phyloP scores from a whole-genome alignment of 2,113 vertebrate genomes.

The Pao palembangensis region DNA sequence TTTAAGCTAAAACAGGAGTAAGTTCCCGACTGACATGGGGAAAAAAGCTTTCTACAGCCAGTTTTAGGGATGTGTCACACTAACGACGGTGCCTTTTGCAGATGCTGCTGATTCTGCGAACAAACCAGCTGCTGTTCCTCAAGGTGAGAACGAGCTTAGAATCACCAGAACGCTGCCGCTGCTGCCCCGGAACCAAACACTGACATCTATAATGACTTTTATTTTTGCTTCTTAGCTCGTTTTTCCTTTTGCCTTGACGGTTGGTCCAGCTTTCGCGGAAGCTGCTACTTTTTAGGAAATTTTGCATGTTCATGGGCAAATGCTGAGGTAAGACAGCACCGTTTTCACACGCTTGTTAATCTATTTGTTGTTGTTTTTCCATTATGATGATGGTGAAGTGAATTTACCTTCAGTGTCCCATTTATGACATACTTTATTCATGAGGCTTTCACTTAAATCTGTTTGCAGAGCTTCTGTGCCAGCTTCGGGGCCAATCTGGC shows the following conservation, averaged over 20 bases:
- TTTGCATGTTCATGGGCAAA: background rate
- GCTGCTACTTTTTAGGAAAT: constrained; percentile 25
- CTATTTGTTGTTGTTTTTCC: too few relatives aligned
- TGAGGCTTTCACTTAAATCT: background rate
- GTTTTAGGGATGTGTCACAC: background rate
- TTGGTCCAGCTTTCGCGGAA: constrained; percentile 13
- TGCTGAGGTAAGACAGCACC: constrained; percentile 23
- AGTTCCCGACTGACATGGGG: too few relatives aligned
- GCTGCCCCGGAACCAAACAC: background rate
- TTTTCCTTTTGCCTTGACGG: constrained; percentile 16
- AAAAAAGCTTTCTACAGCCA: background rate
- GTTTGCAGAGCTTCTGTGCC: constrained; percentile 17
- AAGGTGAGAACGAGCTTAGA: constrained; percentile 4
- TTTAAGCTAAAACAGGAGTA: too few relatives aligned
- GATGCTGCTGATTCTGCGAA: background rate
- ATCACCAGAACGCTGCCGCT: background rate
- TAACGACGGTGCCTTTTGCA: background rate
- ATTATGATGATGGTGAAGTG: background rate
- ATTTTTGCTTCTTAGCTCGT: constrained; percentile 2
- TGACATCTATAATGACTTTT: background rate
- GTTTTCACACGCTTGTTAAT: background rate
- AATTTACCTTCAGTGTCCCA: too few relatives aligned
- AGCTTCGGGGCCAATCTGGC: constrained; percentile 17
- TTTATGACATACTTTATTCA: background rate
- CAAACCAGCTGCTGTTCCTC: background rate